Conservation (phyloP, 2,888 invertebrate species). For the Adineta ricciae region DNA sequence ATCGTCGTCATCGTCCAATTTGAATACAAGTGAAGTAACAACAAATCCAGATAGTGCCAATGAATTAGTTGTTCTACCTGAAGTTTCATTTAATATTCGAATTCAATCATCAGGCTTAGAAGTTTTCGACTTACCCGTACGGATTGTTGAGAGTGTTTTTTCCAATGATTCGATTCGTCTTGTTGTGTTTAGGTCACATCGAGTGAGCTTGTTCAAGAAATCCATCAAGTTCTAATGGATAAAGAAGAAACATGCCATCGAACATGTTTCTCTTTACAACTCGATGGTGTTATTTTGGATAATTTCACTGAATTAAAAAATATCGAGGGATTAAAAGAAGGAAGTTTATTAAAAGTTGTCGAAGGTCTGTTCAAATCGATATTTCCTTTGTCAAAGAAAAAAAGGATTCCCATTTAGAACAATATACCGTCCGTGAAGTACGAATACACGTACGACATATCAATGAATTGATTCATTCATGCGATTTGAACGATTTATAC, state of each 20-base stretch:
- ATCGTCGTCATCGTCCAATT: background rate
- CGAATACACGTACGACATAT: slow-evolving; percentile 94
- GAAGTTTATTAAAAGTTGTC: slow-evolving; percentile 64
- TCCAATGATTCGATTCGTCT: no score
- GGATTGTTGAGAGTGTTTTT: no score
- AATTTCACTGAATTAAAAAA: slow-evolving; percentile 95
- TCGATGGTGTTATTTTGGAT: slow-evolving; percentile 75
- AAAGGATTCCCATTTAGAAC: slow-evolving; percentile 60
- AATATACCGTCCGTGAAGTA: slow-evolving; percentile 84
- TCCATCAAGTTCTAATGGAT: slow-evolving; percentile 94
- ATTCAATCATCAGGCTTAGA: slow-evolving; percentile 28
- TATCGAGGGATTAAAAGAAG: slow-evolving; percentile 62
- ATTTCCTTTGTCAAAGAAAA: no score
- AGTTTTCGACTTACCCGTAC: slow-evolving; percentile 28
- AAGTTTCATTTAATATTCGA: slow-evolving; percentile 28
- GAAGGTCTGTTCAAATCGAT: slow-evolving; percentile 48
- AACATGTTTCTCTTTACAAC: slow-evolving; percentile 89
- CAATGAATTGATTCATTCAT: slow-evolving; percentile 61
- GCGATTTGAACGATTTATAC: slow-evolving; percentile 29
- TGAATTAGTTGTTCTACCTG: slow-evolving; percentile 29
- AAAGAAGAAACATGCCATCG: slow-evolving; percentile 94
- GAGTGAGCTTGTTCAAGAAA: slow-evolving; percentile 75
- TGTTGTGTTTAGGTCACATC: slow-evolving; percentile 16
- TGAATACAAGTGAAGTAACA: background rate
- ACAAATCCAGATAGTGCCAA: slow-evolving; percentile 14